Percentiles rank a stretch among this genome's conserved stretches.
Conservation (phyloP, 1,140 invertebrate genomes). For the Ceratosolen fusciceps region DNA sequence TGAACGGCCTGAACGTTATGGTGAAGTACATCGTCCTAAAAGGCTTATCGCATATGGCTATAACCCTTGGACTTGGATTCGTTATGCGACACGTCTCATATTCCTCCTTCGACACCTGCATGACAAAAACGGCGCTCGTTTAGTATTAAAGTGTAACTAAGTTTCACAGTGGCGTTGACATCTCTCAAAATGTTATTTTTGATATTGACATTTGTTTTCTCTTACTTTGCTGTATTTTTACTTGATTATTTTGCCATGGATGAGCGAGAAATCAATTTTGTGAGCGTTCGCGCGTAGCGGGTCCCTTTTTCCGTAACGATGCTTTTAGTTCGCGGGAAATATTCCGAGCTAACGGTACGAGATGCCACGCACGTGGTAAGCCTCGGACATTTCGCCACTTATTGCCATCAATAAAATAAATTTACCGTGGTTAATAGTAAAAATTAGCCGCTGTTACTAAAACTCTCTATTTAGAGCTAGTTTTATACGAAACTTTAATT, state of each 20-base stretch:
- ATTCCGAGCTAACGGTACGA: background rate
- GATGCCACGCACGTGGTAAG: background rate
- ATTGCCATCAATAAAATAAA: background rate
- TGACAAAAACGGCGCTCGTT: background rate
- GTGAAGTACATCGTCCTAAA: constrained; percentile 96
- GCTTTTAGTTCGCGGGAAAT: background rate
- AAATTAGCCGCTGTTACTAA: background rate
- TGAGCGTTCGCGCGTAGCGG: background rate
- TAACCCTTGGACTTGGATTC: constrained; percentile 91
- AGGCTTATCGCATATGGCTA: constrained; percentile 96
- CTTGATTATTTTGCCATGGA: background rate
- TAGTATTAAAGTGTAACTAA: too few species aligned
- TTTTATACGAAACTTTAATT: background rate
- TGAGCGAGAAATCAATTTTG: background rate
- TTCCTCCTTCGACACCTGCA: constrained; percentile 90
- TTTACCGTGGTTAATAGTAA: background rate
- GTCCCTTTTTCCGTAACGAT: background rate
- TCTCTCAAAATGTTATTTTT: too few species aligned
- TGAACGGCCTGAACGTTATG: constrained; percentile 96
- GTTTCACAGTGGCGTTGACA: too few species aligned
- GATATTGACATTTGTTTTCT: too few species aligned
- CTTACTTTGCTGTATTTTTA: too few species aligned
- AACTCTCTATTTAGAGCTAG: background rate
- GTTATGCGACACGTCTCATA: constrained; percentile 96
- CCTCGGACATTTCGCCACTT: background rate